Conservation (phyloP, 2,888 invertebrate species). For the Drosophila kanekoi region DNA sequence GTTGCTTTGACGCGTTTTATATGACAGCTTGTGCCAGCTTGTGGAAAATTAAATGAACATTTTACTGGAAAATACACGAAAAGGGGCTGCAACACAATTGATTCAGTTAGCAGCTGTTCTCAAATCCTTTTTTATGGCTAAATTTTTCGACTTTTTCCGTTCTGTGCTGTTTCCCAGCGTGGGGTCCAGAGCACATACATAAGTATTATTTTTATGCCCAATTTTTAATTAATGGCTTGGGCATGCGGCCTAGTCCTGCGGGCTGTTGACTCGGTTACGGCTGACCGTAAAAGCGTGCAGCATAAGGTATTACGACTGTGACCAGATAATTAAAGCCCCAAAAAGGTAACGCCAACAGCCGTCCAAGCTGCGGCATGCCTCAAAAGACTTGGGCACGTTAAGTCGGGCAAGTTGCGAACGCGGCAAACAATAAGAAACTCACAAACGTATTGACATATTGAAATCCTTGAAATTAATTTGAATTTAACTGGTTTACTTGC, state of each 20-base stretch:
- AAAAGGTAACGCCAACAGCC: slow-evolving; percentile 38
- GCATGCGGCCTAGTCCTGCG: background rate
- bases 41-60: slow-evolving; percentile 27
- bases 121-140: slow-evolving; percentile 40
- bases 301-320: slow-evolving; percentile 16
- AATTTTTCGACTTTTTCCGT: slow-evolving; percentile 19
- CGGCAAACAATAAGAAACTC: slow-evolving; percentile 3
- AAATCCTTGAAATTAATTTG: slow-evolving; percentile 48
- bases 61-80: slow-evolving; percentile 3
- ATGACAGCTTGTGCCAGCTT: slow-evolving; percentile 39
- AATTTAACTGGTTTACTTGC: slow-evolving; percentile 74
- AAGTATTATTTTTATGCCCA: slow-evolving; percentile 63
- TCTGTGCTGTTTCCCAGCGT: background rate
- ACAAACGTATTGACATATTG: slow-evolving; percentile 3
- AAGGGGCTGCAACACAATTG: slow-evolving; percentile 27
- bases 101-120: slow-evolving; percentile 41
- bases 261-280: slow-evolving; percentile 44
- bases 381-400: background rate
- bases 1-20: slow-evolving; percentile 29
- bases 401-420: background rate
- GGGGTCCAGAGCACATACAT: slow-evolving; percentile 38
- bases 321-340: slow-evolving; percentile 35
- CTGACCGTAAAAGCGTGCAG: slow-evolving; percentile 37
- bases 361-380: slow-evolving; percentile 16
- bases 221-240: slow-evolving; percentile 68